These are phyloP conservation scores for Erebia ligea DNA, from an alignment of 2,888 invertebrate genomes.

Conservation along the genomic window DNA sequence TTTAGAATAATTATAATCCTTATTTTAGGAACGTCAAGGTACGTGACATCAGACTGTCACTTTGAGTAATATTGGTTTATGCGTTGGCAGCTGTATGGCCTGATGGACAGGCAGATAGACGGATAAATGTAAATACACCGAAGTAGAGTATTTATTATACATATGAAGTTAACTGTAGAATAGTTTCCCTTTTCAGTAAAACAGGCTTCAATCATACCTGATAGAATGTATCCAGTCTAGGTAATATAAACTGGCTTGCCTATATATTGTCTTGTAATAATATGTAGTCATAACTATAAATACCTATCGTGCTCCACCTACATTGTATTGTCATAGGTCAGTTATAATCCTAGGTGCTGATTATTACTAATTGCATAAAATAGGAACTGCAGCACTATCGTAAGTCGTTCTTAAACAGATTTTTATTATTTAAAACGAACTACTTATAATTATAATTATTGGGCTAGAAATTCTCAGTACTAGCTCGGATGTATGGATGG, in stretches of 20 bases:
- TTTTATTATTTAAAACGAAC: too few species aligned
- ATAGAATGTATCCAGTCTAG: background rate
- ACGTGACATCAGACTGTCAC: too few species aligned
- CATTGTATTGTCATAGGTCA: conserved; percentile 11
- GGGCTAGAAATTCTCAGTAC: too few species aligned
- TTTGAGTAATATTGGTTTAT: too few species aligned
- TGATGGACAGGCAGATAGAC: too few species aligned
- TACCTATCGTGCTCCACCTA: background rate
- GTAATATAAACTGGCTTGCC: background rate
- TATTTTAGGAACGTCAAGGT: too few species aligned
- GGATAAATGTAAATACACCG: too few species aligned
- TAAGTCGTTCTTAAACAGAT: too few species aligned
- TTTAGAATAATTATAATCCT: too few species aligned
- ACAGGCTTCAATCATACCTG: background rate
- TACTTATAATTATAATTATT: too few species aligned
- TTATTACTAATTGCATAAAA: background rate
- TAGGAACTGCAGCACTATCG: background rate
- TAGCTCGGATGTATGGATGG: too few species aligned
- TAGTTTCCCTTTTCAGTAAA: conserved; percentile 1
- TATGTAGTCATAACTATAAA: background rate
- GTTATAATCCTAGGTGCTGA: background rate
- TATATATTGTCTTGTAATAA: background rate
- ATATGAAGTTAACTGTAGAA: background rate
- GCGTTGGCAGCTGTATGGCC: too few species aligned
- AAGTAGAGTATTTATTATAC: background rate